Base-by-base conservation (phyloP, 2,888 invertebrate genomes). In the Eupithecia inturbata region DNA sequence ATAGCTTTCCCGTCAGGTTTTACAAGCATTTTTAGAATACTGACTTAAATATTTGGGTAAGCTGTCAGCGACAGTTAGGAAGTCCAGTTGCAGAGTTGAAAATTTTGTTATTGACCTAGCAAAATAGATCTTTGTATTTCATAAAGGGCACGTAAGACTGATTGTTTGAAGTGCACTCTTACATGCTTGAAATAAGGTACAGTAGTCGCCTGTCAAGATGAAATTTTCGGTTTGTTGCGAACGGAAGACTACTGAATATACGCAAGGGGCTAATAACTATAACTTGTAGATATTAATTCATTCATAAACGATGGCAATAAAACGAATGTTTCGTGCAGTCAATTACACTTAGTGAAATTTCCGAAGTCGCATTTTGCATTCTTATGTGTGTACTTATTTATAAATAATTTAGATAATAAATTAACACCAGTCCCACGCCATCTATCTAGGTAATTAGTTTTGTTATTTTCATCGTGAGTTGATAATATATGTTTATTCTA, bases 231-330 rank as follows among this genome's bases (percentile, higher is more conserved):
- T 31, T n/a, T 19, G 16, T 62, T 62, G 62, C 62, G 31, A 19
- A 28, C 9, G 31, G 19, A 62, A 28, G 19, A 62, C 31, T 62
- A 62, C 31, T 62, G 62, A 31, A 31, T 62, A 36, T 64, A 64
- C 41, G 33, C 64, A 36, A 66, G 45, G 68, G 66, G 74, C 71
- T 68, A 67, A 12, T 67, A 81, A 62, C 64, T 76, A 33, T 71
- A 70, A 71, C 68, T 70, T 73, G 73, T 77, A 78, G 75, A 67
- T 75, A 62, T 64, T 74, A 69, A 70, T 74, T 77, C 69, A 49
- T 68, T 71, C 57, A 80, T 73, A 74, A 78, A 75, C 75, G 75
- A 83, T 80, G 83, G 85, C 84, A 84, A 84, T 87, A 84, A 84
- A 79, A 78, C 78, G 57, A 82, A 73, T 73, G 80, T 82, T 83